These are phyloP conservation scores for Aradus depressus DNA, from an alignment of 2,888 invertebrate genomes.

Conservation along the genomic window DNA sequence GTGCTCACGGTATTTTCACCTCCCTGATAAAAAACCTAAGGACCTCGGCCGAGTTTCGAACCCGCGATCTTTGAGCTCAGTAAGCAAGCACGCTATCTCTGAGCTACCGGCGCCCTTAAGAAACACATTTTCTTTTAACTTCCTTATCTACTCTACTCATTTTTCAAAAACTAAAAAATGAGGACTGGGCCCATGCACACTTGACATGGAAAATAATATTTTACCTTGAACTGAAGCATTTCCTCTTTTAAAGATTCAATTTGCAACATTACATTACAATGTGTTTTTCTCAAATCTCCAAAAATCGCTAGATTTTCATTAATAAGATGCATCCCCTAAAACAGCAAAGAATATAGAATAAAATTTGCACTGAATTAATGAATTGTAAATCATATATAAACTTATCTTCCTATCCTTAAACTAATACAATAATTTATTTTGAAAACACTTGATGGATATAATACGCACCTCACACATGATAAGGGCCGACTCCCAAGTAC, in stretches of 20 bases:
- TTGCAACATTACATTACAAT: slow-evolving; percentile 49
- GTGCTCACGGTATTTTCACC: too few species aligned
- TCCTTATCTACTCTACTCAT: too few species aligned
- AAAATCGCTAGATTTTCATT: slow-evolving; percentile 64
- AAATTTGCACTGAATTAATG: background rate
- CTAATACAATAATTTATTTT: background rate
- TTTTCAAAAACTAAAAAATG: too few species aligned
- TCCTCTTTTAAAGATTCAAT: slow-evolving; percentile 56
- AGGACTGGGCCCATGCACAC: too few species aligned
- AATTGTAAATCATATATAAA: background rate
- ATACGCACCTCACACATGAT: slow-evolving; percentile 59
- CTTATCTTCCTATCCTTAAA: background rate
- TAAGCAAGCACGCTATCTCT: too few species aligned
- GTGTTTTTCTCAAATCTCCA: slow-evolving; percentile 53
- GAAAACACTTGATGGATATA: background rate
- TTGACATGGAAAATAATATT: slow-evolving; percentile 13
- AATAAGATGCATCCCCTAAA: slow-evolving; percentile 63
- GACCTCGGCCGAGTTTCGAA: too few species aligned
- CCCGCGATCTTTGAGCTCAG: too few species aligned
- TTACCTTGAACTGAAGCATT: slow-evolving; percentile 60
- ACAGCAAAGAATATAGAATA: slow-evolving; percentile 24
- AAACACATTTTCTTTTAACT: too few species aligned
- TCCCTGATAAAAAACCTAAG: too few species aligned
- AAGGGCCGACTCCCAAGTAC: slow-evolving; percentile 68
- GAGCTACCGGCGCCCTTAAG: too few species aligned